Evolutionary conservation across 2,888 invertebrate genomes (phyloP).

Genomic region (Phengaris alcon): DNA sequence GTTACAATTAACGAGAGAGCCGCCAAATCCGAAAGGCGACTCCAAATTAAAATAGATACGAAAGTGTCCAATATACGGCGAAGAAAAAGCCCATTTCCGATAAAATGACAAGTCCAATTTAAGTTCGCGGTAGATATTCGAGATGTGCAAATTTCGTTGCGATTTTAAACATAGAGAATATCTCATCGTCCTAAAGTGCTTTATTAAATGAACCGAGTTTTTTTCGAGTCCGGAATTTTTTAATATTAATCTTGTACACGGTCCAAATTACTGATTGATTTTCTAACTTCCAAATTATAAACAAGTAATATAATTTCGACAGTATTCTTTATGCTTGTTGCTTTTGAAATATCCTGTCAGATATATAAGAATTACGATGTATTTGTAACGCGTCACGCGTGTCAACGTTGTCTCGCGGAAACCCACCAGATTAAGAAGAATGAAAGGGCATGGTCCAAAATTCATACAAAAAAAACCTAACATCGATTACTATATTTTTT

Average conservation of each 20-base stretch:
- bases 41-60: slow-evolving; percentile 29
- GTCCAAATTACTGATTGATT: slow-evolving; percentile 1
- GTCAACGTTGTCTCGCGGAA: too few species aligned
- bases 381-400: too few species aligned
- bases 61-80: slow-evolving; percentile 26
- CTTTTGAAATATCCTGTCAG: background rate
- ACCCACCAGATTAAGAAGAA: too few species aligned
- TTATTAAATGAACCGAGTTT: slow-evolving; percentile 26
- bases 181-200: slow-evolving; percentile 23
- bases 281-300: background rate
- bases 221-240: slow-evolving; percentile 22
- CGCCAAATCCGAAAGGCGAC: slow-evolving; percentile 10
- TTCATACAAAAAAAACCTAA: too few species aligned
- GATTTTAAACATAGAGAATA: slow-evolving; percentile 26
- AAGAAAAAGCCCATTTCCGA: slow-evolving; percentile 26
- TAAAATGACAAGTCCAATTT: slow-evolving; percentile 30
- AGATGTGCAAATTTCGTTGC: slow-evolving; percentile 30
- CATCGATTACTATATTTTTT: too few species aligned
- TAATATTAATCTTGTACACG: slow-evolving; percentile 16
- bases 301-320: background rate
- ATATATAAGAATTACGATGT: too few species aligned
- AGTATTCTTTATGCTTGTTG: background rate
- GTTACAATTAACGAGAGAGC: background rate
- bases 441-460: too few species aligned
- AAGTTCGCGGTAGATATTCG: slow-evolving; percentile 29